A percentile compares a stretch with the other conserved stretches of the same genome.
Conservation (phyloP, 1,140 invertebrate genomes). For the Scaptomyza pallida region DNA sequence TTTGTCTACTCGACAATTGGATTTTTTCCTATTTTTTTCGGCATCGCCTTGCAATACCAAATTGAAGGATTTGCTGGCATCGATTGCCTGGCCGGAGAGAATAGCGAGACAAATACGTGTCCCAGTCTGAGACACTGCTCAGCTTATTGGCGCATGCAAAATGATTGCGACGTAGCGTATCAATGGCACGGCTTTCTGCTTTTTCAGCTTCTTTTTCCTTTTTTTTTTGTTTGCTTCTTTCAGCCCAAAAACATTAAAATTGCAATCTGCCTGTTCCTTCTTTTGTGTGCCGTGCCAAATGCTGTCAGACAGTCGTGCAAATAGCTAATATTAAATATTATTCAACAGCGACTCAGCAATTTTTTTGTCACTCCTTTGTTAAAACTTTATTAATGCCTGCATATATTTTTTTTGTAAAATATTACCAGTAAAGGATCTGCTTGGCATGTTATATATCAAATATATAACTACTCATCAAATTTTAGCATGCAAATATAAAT, state of each 20-base stretch:
- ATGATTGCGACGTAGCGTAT: conserved; percentile 62
- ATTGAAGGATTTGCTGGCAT: conserved; percentile 52
- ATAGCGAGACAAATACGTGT: conserved; percentile 63
- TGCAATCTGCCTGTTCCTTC: conserved; percentile 9
- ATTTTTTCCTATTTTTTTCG: conserved; percentile 16
- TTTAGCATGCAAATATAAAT: conserved; percentile 69
- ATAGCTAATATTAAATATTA: conserved; percentile 48
- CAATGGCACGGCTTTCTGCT: conserved; percentile 49
- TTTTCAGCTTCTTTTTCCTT: conserved; percentile 32
- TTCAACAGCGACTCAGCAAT: not conserved
- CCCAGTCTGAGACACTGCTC: conserved; percentile 48
- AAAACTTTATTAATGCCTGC: conserved; percentile 55
- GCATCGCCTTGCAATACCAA: conserved; percentile 37
- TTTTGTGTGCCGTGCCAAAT: conserved; percentile 6
- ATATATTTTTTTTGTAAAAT: conserved; percentile 12
- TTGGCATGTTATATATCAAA: conserved; percentile 27
- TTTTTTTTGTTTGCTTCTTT: conserved; percentile 19
- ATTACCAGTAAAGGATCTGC: not conserved
- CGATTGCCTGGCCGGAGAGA: conserved; percentile 19
- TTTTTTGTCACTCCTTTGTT: not conserved
- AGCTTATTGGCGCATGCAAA: conserved; percentile 70
- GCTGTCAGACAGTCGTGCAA: conserved; percentile 16
- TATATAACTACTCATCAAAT: conserved; percentile 70
- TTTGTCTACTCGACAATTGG: conserved; percentile 73
- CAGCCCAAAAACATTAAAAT: conserved; percentile 10